phyloP scores from a whole-genome alignment of 1,140 invertebrate genomes.

The Samia ricini region DNA sequence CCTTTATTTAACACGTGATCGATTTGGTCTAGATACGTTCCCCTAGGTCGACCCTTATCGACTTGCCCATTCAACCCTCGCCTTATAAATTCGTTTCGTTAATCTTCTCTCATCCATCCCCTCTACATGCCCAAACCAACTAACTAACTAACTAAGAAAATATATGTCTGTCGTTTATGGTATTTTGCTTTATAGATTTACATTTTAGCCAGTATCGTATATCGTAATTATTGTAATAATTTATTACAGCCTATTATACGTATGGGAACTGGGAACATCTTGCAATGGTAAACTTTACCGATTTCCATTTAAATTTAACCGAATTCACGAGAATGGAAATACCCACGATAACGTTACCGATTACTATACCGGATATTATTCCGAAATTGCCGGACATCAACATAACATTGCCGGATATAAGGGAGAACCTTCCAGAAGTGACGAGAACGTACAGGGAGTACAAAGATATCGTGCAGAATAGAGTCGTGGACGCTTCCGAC shows the following conservation, averaged over 20 bases:
- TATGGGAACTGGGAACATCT: conserved; percentile 70
- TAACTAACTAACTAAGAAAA: too few relatives aligned
- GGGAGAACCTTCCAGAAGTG: conserved; percentile 50
- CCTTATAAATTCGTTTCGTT: too few relatives aligned
- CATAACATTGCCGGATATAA: conserved; percentile 55
- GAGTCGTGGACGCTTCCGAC: conserved; percentile 58
- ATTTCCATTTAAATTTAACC: conserved; percentile 56
- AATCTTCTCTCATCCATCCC: too few relatives aligned
- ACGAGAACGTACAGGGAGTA: conserved; percentile 61
- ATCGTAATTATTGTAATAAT: conserved; percentile 20
- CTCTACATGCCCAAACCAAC: too few relatives aligned
- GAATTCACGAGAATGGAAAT: conserved; percentile 44
- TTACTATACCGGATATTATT: conserved; percentile 40
- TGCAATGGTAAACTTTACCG: conserved; percentile 62
- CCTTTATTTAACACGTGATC: too few relatives aligned
- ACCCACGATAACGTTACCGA: conserved; percentile 47
- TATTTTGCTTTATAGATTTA: too few relatives aligned
- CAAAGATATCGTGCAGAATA: conserved; percentile 61
- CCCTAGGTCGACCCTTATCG: too few relatives aligned
- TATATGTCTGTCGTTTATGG: too few relatives aligned
- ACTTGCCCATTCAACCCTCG: too few relatives aligned
- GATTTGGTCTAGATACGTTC: too few relatives aligned
- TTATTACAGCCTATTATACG: conserved; percentile 71
- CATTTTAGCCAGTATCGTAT: too few relatives aligned
- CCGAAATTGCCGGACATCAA: conserved; percentile 55